Conservation (phyloP, 2,888 invertebrate genomes). For the Oasisia sp. region DNA sequence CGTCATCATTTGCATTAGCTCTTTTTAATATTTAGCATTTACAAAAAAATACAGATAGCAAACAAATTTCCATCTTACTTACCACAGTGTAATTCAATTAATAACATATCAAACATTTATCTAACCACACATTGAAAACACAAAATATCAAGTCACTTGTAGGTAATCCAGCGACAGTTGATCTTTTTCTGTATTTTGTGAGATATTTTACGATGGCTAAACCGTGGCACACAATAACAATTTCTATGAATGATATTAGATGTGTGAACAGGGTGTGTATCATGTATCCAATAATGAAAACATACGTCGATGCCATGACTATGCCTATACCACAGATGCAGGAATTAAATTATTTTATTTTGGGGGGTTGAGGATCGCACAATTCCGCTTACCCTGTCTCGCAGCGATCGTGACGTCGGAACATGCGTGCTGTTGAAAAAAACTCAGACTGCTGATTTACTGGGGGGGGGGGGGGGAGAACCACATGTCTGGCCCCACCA, state of each 20-base stretch:
- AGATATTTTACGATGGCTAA: not conserved
- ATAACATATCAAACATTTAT: not conserved
- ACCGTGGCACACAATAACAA: not conserved
- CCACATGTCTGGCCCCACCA: too few species aligned
- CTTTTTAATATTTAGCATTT: too few species aligned
- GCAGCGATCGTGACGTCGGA: too few species aligned
- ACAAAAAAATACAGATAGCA: not conserved
- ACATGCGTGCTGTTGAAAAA: too few species aligned
- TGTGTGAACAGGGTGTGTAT: not conserved
- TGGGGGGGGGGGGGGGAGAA: too few species aligned
- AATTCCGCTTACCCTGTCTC: too few species aligned
- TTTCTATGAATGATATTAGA: not conserved
- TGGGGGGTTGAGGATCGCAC: too few species aligned
- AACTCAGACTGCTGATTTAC: too few species aligned
- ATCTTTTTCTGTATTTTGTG: not conserved
- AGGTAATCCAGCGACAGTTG: not conserved
- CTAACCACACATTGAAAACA: not conserved
- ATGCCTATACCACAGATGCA: too few species aligned
- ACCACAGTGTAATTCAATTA: not conserved
- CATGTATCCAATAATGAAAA: not conserved
- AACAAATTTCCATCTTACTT: not conserved
- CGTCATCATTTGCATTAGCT: too few species aligned
- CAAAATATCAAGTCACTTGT: not conserved
- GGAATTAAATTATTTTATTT: too few species aligned
- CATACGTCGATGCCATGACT: too few species aligned